phyloP scores from a whole-genome alignment of 2,113 vertebrate species.

The Vulpes vulpes region DNA sequence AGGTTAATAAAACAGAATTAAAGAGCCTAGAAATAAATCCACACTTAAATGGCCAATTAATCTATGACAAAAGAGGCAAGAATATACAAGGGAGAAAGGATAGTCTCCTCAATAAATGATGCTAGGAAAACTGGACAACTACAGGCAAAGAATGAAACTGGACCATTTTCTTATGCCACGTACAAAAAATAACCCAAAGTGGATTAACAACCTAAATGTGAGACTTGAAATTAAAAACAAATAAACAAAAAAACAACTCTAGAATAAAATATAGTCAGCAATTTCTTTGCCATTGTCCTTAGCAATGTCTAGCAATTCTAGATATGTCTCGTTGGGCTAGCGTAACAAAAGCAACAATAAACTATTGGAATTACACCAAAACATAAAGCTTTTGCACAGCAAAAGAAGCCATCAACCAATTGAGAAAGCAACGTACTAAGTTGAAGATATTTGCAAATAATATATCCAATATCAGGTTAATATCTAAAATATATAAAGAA shows the following conservation, averaged over 20 bases:
- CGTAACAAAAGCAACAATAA: background rate
- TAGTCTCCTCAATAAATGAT: background rate
- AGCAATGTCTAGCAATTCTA: background rate
- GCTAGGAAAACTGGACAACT: background rate
- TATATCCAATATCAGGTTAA: background rate
- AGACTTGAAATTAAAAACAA: background rate
- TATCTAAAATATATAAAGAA: background rate
- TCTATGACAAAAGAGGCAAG: background rate
- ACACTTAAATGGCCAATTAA: background rate
- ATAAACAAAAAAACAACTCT: background rate
- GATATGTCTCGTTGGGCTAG: too few species aligned
- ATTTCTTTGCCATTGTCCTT: background rate
- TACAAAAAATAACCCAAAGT: background rate
- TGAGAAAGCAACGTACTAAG: background rate
- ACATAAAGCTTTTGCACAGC: background rate
- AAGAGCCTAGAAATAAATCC: background rate
- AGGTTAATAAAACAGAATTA: background rate
- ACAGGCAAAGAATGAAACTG: background rate
- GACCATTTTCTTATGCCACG: background rate
- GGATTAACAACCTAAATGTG: background rate
- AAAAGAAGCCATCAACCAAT: background rate
- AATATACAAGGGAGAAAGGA: background rate
- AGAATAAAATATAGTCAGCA: background rate
- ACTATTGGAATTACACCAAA: background rate
- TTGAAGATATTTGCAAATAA: background rate